A percentile compares a stretch with the other conserved stretches of the same genome.
Conservation (phyloP, 2,797 vertebrate genomes). For the Crenuchus spilurus region DNA sequence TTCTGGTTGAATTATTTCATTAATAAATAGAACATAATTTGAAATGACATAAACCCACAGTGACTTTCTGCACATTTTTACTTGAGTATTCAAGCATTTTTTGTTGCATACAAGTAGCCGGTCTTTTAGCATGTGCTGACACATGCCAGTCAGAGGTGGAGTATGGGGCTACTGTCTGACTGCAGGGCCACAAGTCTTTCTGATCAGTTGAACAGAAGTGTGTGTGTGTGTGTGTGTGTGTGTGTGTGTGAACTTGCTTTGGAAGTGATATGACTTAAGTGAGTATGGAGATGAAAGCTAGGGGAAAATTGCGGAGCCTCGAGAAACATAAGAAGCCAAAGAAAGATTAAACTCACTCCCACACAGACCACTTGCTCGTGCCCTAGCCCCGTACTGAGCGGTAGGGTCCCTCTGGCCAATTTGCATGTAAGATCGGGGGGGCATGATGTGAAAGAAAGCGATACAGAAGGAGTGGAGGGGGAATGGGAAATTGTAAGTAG, state of each 20-base stretch:
- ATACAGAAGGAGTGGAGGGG: constrained; percentile 13
- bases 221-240: neutral
- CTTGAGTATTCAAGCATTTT: neutral
- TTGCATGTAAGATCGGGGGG: constrained; percentile 67
- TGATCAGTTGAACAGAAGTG: constrained; percentile 33
- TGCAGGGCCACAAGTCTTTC: constrained; percentile 3
- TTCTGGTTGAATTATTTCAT: too few species aligned
- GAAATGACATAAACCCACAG: neutral
- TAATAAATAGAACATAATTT: neutral
- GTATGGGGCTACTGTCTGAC: neutral
- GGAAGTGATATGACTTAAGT: constrained; percentile 57
- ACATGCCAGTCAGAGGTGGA: constrained; percentile 16
- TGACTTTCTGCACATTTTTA: too few species aligned
- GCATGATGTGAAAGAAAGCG: constrained; percentile 3
- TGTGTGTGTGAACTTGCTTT: constrained; percentile 45
- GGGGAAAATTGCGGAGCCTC: constrained; percentile 65
- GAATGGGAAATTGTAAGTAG: constrained; percentile 64
- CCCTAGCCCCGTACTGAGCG: constrained; percentile 38
- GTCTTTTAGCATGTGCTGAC: constrained; percentile 1
- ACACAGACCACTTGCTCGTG: constrained; percentile 54
- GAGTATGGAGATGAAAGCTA: constrained; percentile 69
- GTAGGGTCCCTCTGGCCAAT: constrained; percentile 57
- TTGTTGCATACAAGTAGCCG: neutral
- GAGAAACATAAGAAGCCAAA: constrained; percentile 67
- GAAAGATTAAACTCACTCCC: constrained; percentile 67